These are phyloP conservation scores for Montipora efflorescens DNA, from an alignment of 64 coral and sea anemone genomes.

Conservation along the genomic window DNA sequence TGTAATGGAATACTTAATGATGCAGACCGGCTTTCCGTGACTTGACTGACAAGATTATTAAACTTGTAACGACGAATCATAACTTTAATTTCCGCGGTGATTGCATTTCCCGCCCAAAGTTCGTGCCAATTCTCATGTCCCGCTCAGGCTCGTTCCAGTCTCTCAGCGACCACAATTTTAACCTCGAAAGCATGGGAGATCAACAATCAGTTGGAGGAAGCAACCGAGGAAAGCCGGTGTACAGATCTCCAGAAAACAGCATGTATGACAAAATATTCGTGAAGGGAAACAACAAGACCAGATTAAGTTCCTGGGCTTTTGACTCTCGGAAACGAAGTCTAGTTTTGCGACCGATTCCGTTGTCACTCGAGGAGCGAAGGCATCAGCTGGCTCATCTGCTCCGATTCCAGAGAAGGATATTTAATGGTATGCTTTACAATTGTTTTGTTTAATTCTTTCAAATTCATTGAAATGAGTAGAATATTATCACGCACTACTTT, in stretches of 20 bases:
- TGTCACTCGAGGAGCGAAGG: background rate
- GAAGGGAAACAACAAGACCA: background rate
- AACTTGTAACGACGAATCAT: background rate
- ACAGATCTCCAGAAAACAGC: background rate
- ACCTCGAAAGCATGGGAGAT: background rate
- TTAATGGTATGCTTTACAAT: background rate
- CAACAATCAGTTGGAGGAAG: background rate
- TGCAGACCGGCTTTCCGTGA: background rate
- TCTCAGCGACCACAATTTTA: background rate
- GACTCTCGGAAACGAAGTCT: constrained; percentile 17
- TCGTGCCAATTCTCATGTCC: background rate
- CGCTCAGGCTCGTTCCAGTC: background rate
- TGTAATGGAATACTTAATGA: too few relatives aligned
- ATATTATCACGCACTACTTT: too few relatives aligned
- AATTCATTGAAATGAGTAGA: background rate
- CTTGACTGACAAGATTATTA: background rate
- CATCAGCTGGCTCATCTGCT: background rate
- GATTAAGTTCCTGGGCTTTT: background rate
- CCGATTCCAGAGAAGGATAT: background rate
- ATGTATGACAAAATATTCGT: background rate
- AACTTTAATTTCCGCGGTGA: background rate
- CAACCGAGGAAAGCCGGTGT: background rate
- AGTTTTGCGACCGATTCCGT: background rate
- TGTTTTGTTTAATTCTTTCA: background rate
- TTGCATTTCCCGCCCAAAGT: background rate